Percentiles rank a stretch among this genome's conserved stretches.
Evolutionary conservation across 64 coral and sea anemone genomes (phyloP).

Genomic region (Cladopsammia gracilis): DNA sequence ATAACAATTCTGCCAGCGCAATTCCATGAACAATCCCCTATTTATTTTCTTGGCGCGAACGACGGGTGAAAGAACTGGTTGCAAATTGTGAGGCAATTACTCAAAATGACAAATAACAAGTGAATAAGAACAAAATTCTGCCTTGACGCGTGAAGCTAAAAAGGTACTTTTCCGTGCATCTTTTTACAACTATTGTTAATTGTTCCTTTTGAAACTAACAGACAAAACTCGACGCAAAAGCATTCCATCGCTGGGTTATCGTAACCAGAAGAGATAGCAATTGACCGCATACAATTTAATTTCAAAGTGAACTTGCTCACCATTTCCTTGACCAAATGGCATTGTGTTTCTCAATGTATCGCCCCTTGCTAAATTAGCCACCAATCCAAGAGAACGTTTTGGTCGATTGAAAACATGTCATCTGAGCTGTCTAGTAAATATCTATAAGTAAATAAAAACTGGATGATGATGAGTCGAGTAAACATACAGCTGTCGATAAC

Average conservation of each 20-base stretch:
- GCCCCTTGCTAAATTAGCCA: too few relatives aligned
- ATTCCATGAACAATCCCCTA: slow-evolving; percentile 1
- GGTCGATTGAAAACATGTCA: too few relatives aligned
- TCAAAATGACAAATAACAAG: slow-evolving; percentile 7
- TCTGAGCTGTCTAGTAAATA: neutral
- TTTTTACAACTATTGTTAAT: neutral
- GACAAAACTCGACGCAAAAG: neutral
- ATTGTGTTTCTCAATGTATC: neutral
- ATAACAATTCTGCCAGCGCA: slow-evolving; percentile 11
- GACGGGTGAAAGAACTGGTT: slow-evolving; percentile 21
- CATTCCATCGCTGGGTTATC: neutral
- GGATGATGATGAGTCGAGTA: neutral
- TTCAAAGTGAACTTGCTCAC: slow-evolving; percentile 10
- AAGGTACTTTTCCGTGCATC: slow-evolving; percentile 5
- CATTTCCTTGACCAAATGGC: neutral
- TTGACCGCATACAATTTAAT: neutral
- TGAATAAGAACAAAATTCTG: neutral
- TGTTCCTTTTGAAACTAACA: slow-evolving; percentile 19
- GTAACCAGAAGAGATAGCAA: slow-evolving; percentile 20
- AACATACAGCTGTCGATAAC: slow-evolving; percentile 14
- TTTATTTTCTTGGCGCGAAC: neutral
- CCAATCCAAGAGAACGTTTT: too few relatives aligned
- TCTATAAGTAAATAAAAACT: slow-evolving; percentile 4
- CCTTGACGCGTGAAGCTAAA: neutral
- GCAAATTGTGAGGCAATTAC: neutral